phyloP scores from a whole-genome alignment of 2,888 invertebrate species.

The Serrognathus titanus region DNA sequence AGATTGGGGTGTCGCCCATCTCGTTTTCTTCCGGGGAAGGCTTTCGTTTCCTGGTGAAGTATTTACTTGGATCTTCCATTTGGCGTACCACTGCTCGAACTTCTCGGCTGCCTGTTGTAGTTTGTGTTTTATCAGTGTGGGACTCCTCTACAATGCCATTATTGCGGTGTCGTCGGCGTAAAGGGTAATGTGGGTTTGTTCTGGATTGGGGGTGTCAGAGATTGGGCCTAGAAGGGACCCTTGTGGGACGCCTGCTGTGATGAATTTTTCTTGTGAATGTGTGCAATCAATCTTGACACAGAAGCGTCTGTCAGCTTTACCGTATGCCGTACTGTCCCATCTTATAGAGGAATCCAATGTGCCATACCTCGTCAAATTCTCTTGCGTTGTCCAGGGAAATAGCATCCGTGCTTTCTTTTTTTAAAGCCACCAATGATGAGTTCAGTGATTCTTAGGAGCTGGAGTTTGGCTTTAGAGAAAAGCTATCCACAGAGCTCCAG shows the following conservation, averaged over 20 bases:
- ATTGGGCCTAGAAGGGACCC: background rate
- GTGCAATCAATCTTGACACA: background rate
- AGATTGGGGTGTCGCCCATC: too few species aligned
- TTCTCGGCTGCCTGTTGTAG: background rate
- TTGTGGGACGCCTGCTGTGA: background rate
- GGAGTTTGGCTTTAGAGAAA: too few species aligned
- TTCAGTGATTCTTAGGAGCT: constrained; percentile 30
- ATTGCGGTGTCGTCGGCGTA: constrained; percentile 7
- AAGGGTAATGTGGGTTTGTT: background rate
- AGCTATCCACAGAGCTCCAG: too few species aligned
- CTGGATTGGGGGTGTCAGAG: background rate
- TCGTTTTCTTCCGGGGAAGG: too few species aligned
- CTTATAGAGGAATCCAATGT: constrained; percentile 11
- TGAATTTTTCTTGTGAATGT: too few species aligned
- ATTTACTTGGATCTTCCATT: constrained; percentile 7
- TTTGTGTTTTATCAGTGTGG: background rate
- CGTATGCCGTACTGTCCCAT: background rate
- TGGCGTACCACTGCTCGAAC: background rate
- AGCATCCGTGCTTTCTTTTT: constrained; percentile 17
- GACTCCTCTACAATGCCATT: background rate
- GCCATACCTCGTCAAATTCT: background rate
- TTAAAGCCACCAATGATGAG: constrained; percentile 28
- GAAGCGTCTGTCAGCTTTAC: background rate
- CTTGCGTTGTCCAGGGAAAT: constrained; percentile 10
- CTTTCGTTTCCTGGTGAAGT: background rate